Evolutionary conservation across 2,797 vertebrate species (phyloP).

Genomic region (Emydoidea blandingii): DNA sequence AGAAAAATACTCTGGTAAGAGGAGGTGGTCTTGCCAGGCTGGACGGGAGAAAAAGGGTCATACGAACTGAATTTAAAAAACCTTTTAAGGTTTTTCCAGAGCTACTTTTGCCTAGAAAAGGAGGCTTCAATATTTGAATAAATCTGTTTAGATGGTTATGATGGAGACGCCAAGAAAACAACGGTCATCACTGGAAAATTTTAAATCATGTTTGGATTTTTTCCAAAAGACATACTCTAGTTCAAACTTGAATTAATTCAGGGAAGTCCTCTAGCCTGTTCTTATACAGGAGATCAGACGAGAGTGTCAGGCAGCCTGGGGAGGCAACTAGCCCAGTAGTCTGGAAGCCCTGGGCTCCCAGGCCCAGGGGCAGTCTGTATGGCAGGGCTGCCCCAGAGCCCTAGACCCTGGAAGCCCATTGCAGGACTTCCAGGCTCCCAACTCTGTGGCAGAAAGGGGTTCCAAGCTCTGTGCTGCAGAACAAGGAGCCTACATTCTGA

Average conservation of each 20-base stretch:
- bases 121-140: neutral
- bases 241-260: neutral
- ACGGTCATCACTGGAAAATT: neutral
- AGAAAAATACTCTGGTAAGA: neutral
- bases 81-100: neutral
- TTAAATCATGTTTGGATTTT: rapidly evolving
- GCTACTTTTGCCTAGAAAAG: neutral
- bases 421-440: neutral
- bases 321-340: too few relatives aligned
- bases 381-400: too few relatives aligned
- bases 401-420: neutral
- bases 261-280: neutral
- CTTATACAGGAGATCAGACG: neutral
- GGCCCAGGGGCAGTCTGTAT: neutral
- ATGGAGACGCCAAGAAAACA: neutral
- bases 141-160: neutral
- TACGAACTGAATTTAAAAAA: neutral
- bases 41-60: neutral
- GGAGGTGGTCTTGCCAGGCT: neutral
- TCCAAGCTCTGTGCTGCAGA: neutral
- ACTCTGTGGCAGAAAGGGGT: neutral
- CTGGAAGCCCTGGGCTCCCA: too few relatives aligned
- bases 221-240: neutral
- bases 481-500: neutral
- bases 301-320: neutral